Percentiles rank a stretch among this genome's conserved stretches.
phyloP scores from a whole-genome alignment of 2,113 vertebrate genomes.

The Dromiciops gliroides region DNA sequence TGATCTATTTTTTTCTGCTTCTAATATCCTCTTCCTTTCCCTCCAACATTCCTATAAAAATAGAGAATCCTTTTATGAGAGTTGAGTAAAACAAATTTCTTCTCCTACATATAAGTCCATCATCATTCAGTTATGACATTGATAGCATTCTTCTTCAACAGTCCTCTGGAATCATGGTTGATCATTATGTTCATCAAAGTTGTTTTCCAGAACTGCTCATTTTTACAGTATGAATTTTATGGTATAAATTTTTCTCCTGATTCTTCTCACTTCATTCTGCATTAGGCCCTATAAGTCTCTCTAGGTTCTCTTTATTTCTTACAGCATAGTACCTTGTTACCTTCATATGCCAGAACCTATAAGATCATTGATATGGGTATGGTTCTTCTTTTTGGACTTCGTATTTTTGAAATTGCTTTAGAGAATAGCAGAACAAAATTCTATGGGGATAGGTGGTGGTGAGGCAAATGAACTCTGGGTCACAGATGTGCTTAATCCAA shows the following conservation, averaged over 20 bases:
- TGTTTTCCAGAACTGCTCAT: neutral
- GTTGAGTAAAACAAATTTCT: neutral
- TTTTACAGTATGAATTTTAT: neutral
- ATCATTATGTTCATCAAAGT: neutral
- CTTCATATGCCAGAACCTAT: neutral
- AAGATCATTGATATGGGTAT: neutral
- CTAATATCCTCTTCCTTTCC: neutral
- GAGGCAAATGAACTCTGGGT: neutral
- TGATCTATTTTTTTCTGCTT: neutral
- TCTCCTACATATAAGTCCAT: neutral
- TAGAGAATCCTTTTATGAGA: neutral
- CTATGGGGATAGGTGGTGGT: neutral
- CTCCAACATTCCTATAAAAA: neutral
- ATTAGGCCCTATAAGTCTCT: neutral
- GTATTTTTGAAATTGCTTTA: neutral
- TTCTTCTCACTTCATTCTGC: neutral
- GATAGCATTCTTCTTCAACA: neutral
- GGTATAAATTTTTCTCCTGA: neutral
- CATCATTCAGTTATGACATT: neutral
- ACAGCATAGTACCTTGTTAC: neutral
- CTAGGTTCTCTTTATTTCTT: neutral
- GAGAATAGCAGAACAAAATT: neutral
- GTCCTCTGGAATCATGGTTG: neutral
- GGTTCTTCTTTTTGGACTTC: neutral
- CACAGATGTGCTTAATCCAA: neutral